Conservation (phyloP, 2,797 vertebrate species). For the Pantherophis alleghaniensis region DNA sequence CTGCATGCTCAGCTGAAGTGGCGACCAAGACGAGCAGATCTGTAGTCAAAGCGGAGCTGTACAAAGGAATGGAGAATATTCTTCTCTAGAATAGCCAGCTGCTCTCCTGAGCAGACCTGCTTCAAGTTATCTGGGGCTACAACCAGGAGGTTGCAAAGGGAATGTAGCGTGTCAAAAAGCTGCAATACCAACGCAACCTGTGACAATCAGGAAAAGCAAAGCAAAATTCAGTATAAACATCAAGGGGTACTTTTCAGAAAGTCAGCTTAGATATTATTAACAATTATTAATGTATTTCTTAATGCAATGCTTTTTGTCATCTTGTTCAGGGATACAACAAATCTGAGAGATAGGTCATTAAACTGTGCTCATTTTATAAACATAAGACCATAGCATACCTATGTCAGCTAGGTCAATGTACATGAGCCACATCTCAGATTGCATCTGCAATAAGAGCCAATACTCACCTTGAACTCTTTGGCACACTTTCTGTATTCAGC, state of each 20-base stretch:
- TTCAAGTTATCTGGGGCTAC: slow-evolving; percentile 99
- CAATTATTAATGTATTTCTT: too few relatives aligned
- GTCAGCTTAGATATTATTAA: neutral
- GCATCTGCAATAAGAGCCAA: neutral
- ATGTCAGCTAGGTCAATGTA: neutral
- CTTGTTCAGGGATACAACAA: neutral
- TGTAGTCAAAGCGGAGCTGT: slow-evolving; percentile 96
- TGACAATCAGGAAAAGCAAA: slow-evolving; percentile 28
- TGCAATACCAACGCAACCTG: slow-evolving; percentile 96
- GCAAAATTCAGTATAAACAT: neutral
- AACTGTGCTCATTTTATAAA: neutral
- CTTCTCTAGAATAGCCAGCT: slow-evolving; percentile 96
- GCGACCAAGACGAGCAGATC: slow-evolving; percentile 90
- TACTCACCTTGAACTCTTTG: slow-evolving; percentile 94
- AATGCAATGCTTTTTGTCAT: neutral
- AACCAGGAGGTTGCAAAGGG: slow-evolving; percentile 98
- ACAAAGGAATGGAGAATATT: slow-evolving; percentile 98
- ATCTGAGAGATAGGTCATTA: neutral
- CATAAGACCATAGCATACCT: neutral
- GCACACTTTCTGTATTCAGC: slow-evolving; percentile 95
- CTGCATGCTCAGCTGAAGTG: slow-evolving; percentile 91
- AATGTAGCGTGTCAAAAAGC: slow-evolving; percentile 97
- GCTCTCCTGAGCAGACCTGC: slow-evolving; percentile 98
- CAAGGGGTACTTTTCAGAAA: neutral
- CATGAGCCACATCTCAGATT: neutral